Percentiles rank a stretch among this genome's conserved stretches.
These are phyloP conservation scores for Hydriomena furcata DNA, from an alignment of 2,888 invertebrate genomes.

Conservation along the genomic window DNA sequence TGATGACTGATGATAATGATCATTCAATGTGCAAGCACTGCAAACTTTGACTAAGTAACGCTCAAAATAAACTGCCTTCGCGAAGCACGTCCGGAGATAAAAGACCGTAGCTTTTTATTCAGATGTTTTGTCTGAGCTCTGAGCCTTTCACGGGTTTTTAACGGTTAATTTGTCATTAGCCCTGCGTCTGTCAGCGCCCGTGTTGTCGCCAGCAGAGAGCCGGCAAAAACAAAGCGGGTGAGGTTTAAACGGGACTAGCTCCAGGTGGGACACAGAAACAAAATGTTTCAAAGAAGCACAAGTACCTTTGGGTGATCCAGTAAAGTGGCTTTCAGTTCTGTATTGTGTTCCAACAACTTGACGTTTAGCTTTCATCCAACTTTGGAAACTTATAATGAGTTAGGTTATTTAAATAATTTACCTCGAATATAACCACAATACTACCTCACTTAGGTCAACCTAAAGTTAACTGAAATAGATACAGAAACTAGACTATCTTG, in stretches of 20 bases:
- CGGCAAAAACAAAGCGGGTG: slow-evolving; percentile 48
- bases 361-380: too few relatives aligned
- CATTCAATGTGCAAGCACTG: neutral
- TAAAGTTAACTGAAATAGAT: neutral
- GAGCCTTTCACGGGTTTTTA: slow-evolving; percentile 66
- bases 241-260: slow-evolving; percentile 41
- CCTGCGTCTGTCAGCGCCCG: slow-evolving; percentile 68
- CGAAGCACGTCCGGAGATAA: slow-evolving; percentile 61
- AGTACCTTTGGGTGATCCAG: slow-evolving; percentile 1
- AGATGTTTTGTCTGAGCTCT: slow-evolving; percentile 48
- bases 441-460: too few relatives aligned
- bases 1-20: too few relatives aligned
- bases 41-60: too few relatives aligned
- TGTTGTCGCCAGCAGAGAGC: slow-evolving; percentile 51
- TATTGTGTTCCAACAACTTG: too few relatives aligned
- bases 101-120: slow-evolving; percentile 60
- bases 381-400: too few relatives aligned
- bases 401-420: too few relatives aligned
- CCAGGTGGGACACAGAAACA: slow-evolving; percentile 25
- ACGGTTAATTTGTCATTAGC: slow-evolving; percentile 76
- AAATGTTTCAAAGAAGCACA: slow-evolving; percentile 5
- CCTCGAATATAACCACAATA: too few relatives aligned
- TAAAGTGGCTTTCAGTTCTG: neutral
- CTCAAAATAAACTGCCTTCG: slow-evolving; percentile 60
- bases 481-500: neutral